Evolutionary conservation across 2,888 invertebrate species (phyloP).

Genomic region (Dermolepida albohirtum): DNA sequence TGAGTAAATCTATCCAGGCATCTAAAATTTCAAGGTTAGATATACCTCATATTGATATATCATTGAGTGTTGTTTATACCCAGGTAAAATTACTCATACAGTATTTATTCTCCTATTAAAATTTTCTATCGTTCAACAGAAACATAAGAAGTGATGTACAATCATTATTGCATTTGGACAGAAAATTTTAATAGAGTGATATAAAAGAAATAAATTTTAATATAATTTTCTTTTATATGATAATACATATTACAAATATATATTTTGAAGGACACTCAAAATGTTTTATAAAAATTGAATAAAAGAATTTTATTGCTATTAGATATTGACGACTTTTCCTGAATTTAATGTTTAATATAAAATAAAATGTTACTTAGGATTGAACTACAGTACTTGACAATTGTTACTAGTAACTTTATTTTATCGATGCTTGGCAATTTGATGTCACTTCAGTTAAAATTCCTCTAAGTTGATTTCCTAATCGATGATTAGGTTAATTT

Average conservation of each 20-base stretch:
- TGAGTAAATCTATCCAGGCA: slow-evolving; percentile 2
- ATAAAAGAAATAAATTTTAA: slow-evolving; percentile 1
- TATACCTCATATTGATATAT: not conserved
- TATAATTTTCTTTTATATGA: slow-evolving; percentile 4
- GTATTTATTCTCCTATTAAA: slow-evolving; percentile 16
- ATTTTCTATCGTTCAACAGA: slow-evolving; percentile 18
- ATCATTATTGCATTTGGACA: not conserved
- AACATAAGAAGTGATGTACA: not conserved
- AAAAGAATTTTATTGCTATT: slow-evolving; percentile 23
- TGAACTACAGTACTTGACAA: slow-evolving; percentile 29
- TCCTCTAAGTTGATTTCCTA: too few species aligned
- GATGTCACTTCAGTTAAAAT: too few species aligned
- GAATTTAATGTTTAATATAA: slow-evolving; percentile 1
- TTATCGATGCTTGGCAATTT: too few species aligned
- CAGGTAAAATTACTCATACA: not conserved
- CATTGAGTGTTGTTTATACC: not conserved
- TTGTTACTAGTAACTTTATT: not conserved
- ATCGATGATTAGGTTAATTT: too few species aligned
- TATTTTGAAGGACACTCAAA: not conserved
- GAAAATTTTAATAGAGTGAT: slow-evolving; percentile 13
- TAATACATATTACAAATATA: slow-evolving; percentile 18
- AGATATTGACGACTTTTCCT: slow-evolving; percentile 11
- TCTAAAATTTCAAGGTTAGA: not conserved
- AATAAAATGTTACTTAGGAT: slow-evolving; percentile 16
- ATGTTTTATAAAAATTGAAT: slow-evolving; percentile 2